Conservation (phyloP, 2,113 vertebrate species). For the Prinia subflava region DNA sequence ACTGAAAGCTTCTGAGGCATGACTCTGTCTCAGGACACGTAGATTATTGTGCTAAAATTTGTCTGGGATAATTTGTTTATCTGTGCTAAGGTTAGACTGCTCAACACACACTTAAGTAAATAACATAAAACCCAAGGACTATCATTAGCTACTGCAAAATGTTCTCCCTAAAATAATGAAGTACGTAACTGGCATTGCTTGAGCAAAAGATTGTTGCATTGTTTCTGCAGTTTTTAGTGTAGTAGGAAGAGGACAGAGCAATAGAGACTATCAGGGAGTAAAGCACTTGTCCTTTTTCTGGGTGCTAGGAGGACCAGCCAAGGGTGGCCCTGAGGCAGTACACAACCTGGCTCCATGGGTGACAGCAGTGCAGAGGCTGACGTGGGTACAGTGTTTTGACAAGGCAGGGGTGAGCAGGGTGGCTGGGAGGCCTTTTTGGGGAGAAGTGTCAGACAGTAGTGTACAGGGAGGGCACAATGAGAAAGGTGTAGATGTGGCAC, state of each 20-base stretch:
- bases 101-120: background rate
- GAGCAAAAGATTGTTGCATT: background rate
- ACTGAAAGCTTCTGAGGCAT: background rate
- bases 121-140: background rate
- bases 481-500: too few species aligned
- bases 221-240: background rate
- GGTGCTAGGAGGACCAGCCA: background rate
- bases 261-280: background rate
- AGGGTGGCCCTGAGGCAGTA: background rate
- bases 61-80: background rate
- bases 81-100: background rate
- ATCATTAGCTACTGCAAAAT: conserved; percentile 11
- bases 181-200: rapidly evolving
- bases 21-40: background rate
- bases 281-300: background rate
- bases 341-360: background rate
- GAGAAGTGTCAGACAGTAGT: background rate
- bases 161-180: background rate
- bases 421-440: background rate
- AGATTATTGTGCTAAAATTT: background rate
- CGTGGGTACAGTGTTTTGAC: rapidly evolving
- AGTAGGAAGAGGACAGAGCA: background rate
- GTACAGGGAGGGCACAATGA: background rate
- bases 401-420: background rate
- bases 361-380: background rate